phyloP scores from a whole-genome alignment of 2,113 vertebrate species.

The Sporophila hypoxantha region DNA sequence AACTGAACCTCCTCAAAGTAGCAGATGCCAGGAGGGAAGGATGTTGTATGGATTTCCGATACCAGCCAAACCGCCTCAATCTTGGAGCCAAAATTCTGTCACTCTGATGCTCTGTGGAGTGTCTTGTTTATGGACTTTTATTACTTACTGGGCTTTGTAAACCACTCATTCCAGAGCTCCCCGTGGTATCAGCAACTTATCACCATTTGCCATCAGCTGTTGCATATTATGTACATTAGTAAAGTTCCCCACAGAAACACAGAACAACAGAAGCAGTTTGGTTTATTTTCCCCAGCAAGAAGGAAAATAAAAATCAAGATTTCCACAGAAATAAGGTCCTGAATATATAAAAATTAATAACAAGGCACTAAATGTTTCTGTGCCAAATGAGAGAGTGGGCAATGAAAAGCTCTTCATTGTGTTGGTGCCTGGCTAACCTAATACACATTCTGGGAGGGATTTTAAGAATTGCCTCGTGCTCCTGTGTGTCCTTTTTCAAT shows the following conservation, averaged over 20 bases:
- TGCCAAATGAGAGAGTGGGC: constrained; percentile 13
- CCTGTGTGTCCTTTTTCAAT: neutral
- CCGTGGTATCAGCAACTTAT: constrained; percentile 41
- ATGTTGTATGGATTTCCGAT: constrained; percentile 60
- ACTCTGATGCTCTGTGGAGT: constrained; percentile 15
- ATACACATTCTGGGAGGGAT: neutral
- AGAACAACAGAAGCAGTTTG: constrained; percentile 15
- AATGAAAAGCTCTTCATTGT: neutral
- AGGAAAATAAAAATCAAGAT: neutral
- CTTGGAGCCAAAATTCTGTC: constrained; percentile 50
- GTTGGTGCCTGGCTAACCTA: neutral
- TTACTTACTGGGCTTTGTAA: constrained; percentile 44
- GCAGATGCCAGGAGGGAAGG: constrained; percentile 49
- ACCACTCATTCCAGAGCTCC: constrained; percentile 41
- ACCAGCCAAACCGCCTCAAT: constrained; percentile 49
- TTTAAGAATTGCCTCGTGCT: neutral
- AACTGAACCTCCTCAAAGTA: constrained; percentile 53
- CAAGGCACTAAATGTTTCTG: neutral
- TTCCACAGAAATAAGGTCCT: neutral
- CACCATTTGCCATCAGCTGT: constrained; percentile 50
- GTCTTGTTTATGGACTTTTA: constrained; percentile 59
- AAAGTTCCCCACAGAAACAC: neutral
- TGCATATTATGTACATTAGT: constrained; percentile 25
- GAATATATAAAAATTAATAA: constrained; percentile 18
- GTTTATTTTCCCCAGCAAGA: constrained; percentile 21